Evolutionary conservation across 2,888 invertebrate genomes (phyloP).

Genomic region (Camponotus fellah): DNA sequence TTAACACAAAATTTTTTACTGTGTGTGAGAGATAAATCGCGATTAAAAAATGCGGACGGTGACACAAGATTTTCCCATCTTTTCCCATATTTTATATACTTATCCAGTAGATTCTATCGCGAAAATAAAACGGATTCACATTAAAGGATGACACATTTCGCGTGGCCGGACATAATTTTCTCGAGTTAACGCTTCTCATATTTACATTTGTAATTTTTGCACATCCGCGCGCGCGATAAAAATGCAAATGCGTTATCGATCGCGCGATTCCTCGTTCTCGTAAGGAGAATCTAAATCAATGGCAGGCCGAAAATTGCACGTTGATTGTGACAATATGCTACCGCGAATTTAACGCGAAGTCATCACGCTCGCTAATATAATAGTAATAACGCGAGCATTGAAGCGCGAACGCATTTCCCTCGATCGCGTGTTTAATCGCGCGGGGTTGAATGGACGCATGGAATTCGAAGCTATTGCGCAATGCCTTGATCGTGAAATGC

Average conservation of each 20-base stretch:
- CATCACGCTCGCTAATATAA: not conserved
- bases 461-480: slow-evolving; percentile 52
- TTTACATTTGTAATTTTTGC: slow-evolving; percentile 43
- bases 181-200: slow-evolving; percentile 8
- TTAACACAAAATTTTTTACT: too few species aligned
- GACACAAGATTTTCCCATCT: not conserved
- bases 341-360: not conserved
- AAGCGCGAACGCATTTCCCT: slow-evolving; percentile 34
- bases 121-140: slow-evolving; percentile 35
- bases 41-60: slow-evolving; percentile 17
- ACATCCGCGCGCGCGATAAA: slow-evolving; percentile 14
- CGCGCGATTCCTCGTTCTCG: not conserved
- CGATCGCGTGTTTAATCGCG: slow-evolving; percentile 52
- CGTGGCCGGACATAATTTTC: slow-evolving; percentile 10
- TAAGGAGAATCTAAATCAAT: not conserved
- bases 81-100: not conserved
- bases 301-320: not conserved
- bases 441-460: slow-evolving; percentile 52
- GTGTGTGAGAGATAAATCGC: not conserved
- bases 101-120: too few species aligned
- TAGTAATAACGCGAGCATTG: slow-evolving; percentile 33
- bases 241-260: slow-evolving; percentile 46
- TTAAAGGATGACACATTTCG: slow-evolving; percentile 29
- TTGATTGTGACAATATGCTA: too few species aligned
- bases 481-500: slow-evolving; percentile 52